Percentiles rank a stretch among this genome's conserved stretches.
Conservation (phyloP, 2,113 vertebrate species). For the Microtus ochrogaster region DNA sequence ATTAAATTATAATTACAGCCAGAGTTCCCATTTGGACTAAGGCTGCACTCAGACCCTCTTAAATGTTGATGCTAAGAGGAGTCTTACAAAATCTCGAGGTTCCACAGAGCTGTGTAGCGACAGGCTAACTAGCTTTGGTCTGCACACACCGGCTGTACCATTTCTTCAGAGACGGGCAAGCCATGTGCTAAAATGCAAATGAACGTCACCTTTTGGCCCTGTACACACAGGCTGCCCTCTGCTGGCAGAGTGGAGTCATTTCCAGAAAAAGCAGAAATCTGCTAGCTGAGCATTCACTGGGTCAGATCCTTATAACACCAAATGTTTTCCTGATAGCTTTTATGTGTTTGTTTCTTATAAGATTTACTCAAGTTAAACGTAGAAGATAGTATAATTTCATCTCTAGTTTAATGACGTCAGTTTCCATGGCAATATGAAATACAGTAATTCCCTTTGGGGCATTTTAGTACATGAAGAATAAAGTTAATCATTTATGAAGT, state of each 20-base stretch:
- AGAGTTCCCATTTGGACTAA: background rate
- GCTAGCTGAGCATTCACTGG: background rate
- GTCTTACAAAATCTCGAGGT: background rate
- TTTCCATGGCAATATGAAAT: constrained; percentile 60
- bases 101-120: background rate
- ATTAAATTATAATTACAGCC: background rate
- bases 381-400: constrained; percentile 68
- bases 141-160: background rate
- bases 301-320: background rate
- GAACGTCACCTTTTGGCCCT: background rate
- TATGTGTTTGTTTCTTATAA: constrained; percentile 29
- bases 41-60: background rate
- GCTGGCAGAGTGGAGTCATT: constrained; percentile 40
- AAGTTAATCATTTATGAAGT: constrained; percentile 55
- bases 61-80: background rate
- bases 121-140: background rate
- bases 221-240: constrained; percentile 61
- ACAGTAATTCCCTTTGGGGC: constrained; percentile 58
- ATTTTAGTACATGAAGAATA: constrained; percentile 61
- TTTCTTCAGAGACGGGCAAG: background rate
- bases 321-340: constrained; percentile 13
- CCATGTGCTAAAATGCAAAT: too few species aligned
- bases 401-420: constrained; percentile 62
- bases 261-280: background rate
- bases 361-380: constrained; percentile 77